Conservation (phyloP, 35 echinoderm and acorn worm species). For the Nesometra sesokonis region DNA sequence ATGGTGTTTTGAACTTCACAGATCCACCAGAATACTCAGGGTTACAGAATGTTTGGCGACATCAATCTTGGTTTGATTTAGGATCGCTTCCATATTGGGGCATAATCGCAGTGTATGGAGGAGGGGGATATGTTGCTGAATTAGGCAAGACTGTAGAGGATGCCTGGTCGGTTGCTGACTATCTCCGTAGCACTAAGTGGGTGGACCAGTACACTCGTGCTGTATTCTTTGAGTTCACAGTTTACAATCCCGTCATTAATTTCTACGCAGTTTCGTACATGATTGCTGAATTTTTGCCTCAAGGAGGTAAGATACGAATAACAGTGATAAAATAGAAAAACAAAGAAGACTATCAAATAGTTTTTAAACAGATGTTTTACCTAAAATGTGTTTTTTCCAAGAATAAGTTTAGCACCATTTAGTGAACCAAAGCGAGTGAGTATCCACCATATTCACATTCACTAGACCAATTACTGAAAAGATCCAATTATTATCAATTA, state of each 20-base stretch:
- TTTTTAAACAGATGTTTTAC: too few relatives aligned
- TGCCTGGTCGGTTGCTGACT: conserved; percentile 54
- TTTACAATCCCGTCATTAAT: conserved; percentile 79
- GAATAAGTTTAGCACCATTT: too few relatives aligned
- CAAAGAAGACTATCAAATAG: too few relatives aligned
- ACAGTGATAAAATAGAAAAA: too few relatives aligned
- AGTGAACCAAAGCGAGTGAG: too few relatives aligned
- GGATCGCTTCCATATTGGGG: conserved; percentile 24
- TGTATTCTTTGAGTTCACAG: conserved; percentile 62
- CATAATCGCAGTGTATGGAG: conserved; percentile 40
- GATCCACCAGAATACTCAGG: background rate
- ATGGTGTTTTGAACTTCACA: background rate
- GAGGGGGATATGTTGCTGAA: conserved; percentile 54
- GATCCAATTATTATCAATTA: too few relatives aligned
- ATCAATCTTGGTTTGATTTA: conserved; percentile 4
- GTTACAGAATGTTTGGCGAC: background rate
- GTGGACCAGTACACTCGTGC: conserved; percentile 74
- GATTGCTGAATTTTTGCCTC: conserved; percentile 55
- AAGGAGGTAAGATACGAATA: conserved; percentile 45
- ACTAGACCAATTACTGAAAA: too few relatives aligned
- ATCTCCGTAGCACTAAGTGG: conserved; percentile 52
- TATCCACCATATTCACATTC: too few relatives aligned
- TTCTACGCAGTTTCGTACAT: conserved; percentile 38
- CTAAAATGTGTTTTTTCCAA: too few relatives aligned
- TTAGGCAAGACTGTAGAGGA: conserved; percentile 48